phyloP scores from a whole-genome alignment of 2,113 vertebrate species.

The Nibea albiflora region DNA sequence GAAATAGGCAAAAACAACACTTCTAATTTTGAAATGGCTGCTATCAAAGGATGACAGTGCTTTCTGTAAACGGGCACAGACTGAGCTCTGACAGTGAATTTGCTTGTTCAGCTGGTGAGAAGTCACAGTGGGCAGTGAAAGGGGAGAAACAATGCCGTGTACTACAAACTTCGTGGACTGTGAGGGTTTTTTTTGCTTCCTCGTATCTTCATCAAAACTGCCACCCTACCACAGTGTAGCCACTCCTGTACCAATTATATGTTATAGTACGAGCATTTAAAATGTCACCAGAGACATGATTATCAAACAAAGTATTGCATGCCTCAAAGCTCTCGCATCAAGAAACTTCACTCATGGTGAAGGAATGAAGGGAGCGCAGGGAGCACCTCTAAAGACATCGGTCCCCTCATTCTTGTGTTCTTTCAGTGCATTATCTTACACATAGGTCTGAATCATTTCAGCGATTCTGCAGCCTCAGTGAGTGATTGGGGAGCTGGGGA shows the following conservation, averaged over 20 bases:
- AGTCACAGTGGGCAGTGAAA: too few relatives aligned
- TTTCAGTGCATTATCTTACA: too few relatives aligned
- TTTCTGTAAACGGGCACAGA: background rate
- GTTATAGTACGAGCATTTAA: constrained; percentile 9
- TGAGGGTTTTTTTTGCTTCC: background rate
- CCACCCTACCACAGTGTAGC: background rate
- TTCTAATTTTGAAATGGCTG: background rate
- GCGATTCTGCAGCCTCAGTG: background rate
- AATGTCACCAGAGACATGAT: background rate
- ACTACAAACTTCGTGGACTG: background rate
- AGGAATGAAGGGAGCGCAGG: background rate
- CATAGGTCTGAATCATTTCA: background rate
- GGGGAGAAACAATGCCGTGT: background rate
- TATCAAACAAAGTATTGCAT: background rate
- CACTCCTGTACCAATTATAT: background rate
- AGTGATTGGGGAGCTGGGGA: background rate
- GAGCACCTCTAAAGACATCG: background rate
- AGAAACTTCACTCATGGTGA: background rate
- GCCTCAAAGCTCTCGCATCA: background rate
- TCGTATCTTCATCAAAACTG: constrained; percentile 16
- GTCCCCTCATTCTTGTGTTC: background rate
- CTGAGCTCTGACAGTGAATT: background rate
- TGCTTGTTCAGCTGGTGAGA: background rate
- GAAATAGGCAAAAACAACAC: background rate
- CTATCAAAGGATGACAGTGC: background rate